A percentile compares a stretch with the other conserved stretches of the same genome.
phyloP scores from a whole-genome alignment of 2,888 invertebrate genomes.

The Drosophila nr. perissopoda region DNA sequence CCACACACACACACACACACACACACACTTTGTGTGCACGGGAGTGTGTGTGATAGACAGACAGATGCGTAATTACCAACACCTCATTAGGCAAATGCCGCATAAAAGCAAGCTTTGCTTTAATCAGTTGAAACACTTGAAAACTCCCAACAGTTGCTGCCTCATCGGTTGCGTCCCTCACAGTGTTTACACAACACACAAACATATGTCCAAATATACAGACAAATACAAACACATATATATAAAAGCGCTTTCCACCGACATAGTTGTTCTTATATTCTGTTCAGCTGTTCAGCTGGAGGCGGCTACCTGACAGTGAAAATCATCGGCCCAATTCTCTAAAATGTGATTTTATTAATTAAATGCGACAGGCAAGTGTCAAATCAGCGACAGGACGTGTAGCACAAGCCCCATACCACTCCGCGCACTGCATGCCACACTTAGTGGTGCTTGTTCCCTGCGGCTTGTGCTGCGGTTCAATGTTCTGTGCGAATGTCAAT shows the following conservation, averaged over 20 bases:
- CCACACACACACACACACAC: constrained; percentile 7
- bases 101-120: constrained; percentile 50
- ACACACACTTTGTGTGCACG: background rate
- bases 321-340: constrained; percentile 69
- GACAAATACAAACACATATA: background rate
- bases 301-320: constrained; percentile 19
- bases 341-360: constrained; percentile 79
- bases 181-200: constrained; percentile 53
- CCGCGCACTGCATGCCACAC: background rate
- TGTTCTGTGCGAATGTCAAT: constrained; percentile 60
- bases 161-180: constrained; percentile 68
- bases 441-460: constrained; percentile 19
- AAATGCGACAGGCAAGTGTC: constrained; percentile 74
- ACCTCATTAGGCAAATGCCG: constrained; percentile 74
- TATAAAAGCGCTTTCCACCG: background rate
- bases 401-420: constrained; percentile 2
- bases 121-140: constrained; percentile 56
- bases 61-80: constrained; percentile 57
- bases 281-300: constrained; percentile 12
- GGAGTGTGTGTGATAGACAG: constrained; percentile 2
- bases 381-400: constrained; percentile 65
- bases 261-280: constrained; percentile 13
- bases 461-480: constrained; percentile 70
- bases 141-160: constrained; percentile 52
- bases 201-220: background rate